Evolutionary conservation across 2,888 invertebrate species (phyloP).

Genomic region (Dorcus hopei): DNA sequence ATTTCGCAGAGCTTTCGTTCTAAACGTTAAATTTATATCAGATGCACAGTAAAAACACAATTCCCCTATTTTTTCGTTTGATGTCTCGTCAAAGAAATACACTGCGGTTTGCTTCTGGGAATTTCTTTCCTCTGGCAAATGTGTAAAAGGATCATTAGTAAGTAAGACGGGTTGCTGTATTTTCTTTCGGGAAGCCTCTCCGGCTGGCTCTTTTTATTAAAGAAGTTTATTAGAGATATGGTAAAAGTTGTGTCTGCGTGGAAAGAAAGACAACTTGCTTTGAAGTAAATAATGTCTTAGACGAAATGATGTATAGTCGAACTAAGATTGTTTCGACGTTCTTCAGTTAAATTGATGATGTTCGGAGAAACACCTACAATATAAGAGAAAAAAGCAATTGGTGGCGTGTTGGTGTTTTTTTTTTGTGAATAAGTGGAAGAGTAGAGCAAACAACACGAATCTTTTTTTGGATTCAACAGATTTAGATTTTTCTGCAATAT

Average conservation of each 20-base stretch:
- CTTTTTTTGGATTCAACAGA: too few relatives aligned
- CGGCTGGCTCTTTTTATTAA: slow-evolving; percentile 16
- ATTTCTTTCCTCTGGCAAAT: slow-evolving; percentile 20
- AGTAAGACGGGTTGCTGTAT: slow-evolving; percentile 8
- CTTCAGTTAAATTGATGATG: too few relatives aligned
- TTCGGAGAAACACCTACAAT: too few relatives aligned
- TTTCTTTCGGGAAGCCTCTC: slow-evolving; percentile 14
- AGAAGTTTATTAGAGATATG: slow-evolving; percentile 25
- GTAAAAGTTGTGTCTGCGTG: slow-evolving; percentile 15
- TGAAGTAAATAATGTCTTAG: slow-evolving; percentile 14
- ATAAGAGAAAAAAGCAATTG: too few relatives aligned
- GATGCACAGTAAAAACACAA: not conserved
- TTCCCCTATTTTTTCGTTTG: not conserved
- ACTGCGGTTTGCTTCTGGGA: slow-evolving; percentile 27
- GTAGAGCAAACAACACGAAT: too few relatives aligned
- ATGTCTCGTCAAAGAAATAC: slow-evolving; percentile 21
- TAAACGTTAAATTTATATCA: not conserved
- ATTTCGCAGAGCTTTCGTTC: too few relatives aligned
- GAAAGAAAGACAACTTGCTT: slow-evolving; percentile 2
- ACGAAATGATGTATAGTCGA: slow-evolving; percentile 17
- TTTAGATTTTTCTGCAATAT: too few relatives aligned
- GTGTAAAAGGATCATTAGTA: slow-evolving; percentile 26
- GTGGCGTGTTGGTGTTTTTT: too few relatives aligned
- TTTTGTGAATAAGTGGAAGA: too few relatives aligned
- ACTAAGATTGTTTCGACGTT: not conserved